Conservation (phyloP, 2,113 vertebrate species). For the Dissostichus mawsoni region DNA sequence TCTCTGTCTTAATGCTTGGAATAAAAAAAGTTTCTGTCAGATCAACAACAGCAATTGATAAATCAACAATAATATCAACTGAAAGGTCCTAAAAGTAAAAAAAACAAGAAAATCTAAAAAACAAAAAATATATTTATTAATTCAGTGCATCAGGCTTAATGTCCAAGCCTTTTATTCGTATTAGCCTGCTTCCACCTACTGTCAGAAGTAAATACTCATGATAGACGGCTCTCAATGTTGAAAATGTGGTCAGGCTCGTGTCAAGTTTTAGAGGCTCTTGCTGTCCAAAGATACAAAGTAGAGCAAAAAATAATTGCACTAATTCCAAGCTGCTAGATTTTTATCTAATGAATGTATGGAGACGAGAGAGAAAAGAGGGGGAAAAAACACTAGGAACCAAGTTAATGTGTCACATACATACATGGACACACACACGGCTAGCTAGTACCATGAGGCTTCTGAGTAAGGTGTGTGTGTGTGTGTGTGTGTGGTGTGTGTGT, state of each 20-base stretch:
- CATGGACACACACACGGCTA: not conserved
- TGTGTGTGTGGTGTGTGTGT: constrained; percentile 4
- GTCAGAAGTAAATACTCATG: constrained; percentile 4
- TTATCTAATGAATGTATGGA: not conserved
- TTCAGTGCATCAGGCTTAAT: constrained; percentile 46
- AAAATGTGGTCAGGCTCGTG: not conserved
- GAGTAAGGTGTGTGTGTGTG: not conserved
- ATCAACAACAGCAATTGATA: not conserved
- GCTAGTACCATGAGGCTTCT: not conserved
- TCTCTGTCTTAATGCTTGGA: not conserved
- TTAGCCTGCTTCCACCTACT: not conserved
- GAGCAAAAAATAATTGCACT: not conserved
- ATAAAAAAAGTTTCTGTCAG: not conserved
- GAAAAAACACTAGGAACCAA: not conserved
- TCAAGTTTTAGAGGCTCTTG: constrained; percentile 4
- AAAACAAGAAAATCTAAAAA: not conserved
- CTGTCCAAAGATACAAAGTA: constrained; percentile 3
- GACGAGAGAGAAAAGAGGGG: constrained; percentile 8
- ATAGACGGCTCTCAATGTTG: not conserved
- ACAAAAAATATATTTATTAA: constrained; percentile 11
- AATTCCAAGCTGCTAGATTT: not conserved
- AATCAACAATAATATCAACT: not conserved
- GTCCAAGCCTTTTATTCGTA: constrained; percentile 14
- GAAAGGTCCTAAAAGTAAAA: not conserved
- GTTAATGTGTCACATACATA: not conserved